Percentiles rank a stretch among this genome's conserved stretches.
These are phyloP conservation scores for Agrotis puta DNA, from an alignment of 2,888 invertebrate genomes.

Conservation along the genomic window DNA sequence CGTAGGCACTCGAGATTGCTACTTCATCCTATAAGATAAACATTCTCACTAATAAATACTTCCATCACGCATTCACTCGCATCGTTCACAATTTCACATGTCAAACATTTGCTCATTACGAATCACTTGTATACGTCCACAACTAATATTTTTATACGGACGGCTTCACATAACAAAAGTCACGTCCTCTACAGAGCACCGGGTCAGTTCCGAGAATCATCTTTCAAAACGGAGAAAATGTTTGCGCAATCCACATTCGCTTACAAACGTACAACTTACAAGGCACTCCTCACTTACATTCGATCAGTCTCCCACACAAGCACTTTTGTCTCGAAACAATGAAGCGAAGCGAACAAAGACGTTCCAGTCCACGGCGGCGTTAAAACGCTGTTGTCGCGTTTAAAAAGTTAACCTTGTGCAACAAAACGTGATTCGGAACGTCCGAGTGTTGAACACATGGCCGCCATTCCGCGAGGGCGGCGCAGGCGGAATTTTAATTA, in stretches of 20 bases:
- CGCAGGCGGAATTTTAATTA: slow-evolving; percentile 91
- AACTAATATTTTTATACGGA: slow-evolving; percentile 82
- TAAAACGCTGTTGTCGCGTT: slow-evolving; percentile 78
- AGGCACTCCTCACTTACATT: slow-evolving; percentile 74
- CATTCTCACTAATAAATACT: slow-evolving; percentile 91
- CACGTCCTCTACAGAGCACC: slow-evolving; percentile 89
- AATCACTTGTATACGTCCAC: slow-evolving; percentile 74
- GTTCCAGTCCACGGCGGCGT: slow-evolving; percentile 74
- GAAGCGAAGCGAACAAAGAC: slow-evolving; percentile 79
- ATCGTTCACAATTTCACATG: slow-evolving; percentile 68
- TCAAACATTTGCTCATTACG: slow-evolving; percentile 71
- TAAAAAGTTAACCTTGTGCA: slow-evolving; percentile 90
- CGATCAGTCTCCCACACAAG: slow-evolving; percentile 84
- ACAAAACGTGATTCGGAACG: slow-evolving; percentile 89
- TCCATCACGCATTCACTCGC: slow-evolving; percentile 82
- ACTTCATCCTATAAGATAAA: slow-evolving; percentile 86
- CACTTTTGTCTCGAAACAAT: slow-evolving; percentile 76
- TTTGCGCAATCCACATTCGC: slow-evolving; percentile 80
- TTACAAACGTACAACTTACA: slow-evolving; percentile 70
- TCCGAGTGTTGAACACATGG: slow-evolving; percentile 89
- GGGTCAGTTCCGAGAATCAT: slow-evolving; percentile 88
- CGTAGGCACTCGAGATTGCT: slow-evolving; percentile 91
- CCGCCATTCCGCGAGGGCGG: slow-evolving; percentile 91
- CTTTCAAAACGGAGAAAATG: slow-evolving; percentile 78
- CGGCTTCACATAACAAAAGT: slow-evolving; percentile 87